Conservation (phyloP, 1,140 invertebrate species). For the Philaenus spumarius region DNA sequence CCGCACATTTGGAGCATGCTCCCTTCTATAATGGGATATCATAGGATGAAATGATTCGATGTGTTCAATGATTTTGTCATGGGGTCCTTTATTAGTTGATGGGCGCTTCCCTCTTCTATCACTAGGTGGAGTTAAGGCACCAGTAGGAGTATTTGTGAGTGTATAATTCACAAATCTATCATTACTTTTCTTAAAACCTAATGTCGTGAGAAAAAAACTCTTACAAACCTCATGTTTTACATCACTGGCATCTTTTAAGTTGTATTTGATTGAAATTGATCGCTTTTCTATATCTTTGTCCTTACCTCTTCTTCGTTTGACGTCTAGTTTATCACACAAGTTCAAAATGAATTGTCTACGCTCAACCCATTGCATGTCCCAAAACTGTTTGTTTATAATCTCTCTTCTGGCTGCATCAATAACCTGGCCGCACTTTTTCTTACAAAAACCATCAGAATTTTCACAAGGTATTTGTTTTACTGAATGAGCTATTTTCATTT, state of each 20-base stretch:
- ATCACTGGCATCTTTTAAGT: neutral
- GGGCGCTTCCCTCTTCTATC: neutral
- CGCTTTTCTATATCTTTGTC: too few species aligned
- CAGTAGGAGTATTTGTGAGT: neutral
- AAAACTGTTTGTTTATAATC: neutral
- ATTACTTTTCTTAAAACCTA: conserved; percentile 4
- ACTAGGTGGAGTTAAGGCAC: conserved; percentile 1
- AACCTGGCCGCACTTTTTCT: too few species aligned
- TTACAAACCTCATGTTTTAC: neutral
- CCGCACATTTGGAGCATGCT: too few species aligned
- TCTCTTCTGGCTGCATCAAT: too few species aligned
- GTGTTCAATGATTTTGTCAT: neutral
- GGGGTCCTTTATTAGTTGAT: neutral
- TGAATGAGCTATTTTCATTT: too few species aligned
- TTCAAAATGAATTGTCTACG: too few species aligned
- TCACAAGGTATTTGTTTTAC: too few species aligned
- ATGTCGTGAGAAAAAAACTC: conserved; percentile 3
- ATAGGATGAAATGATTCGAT: neutral
- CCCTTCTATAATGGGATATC: too few species aligned
- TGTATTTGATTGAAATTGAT: too few species aligned
- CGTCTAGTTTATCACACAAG: too few species aligned
- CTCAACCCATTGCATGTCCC: neutral
- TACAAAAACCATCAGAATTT: too few species aligned
- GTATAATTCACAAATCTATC: neutral
- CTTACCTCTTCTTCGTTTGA: too few species aligned